Conservation (phyloP, 1,140 invertebrate species). For the Drosophila kurseongensis region DNA sequence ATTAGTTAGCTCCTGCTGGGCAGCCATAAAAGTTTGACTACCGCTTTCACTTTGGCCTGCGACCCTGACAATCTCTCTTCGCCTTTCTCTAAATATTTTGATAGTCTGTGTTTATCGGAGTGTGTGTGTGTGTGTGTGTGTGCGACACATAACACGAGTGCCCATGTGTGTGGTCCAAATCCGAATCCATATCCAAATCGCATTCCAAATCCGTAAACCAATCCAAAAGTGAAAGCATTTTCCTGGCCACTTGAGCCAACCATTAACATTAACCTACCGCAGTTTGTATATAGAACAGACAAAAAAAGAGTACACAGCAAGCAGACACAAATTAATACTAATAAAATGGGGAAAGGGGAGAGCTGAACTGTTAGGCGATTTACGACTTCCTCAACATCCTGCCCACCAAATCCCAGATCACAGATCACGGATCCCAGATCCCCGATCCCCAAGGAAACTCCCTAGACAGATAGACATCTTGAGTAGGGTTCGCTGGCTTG, state of each 20-base stretch:
- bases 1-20: slow-evolving; percentile 74
- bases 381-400: slow-evolving; percentile 77
- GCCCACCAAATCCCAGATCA: slow-evolving; percentile 30
- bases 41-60: slow-evolving; percentile 68
- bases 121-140: slow-evolving; percentile 46
- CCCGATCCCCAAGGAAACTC: slow-evolving; percentile 26
- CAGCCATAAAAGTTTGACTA: slow-evolving; percentile 71
- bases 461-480: slow-evolving; percentile 75
- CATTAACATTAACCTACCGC: slow-evolving; percentile 80
- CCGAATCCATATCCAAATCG: slow-evolving; percentile 21
- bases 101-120: slow-evolving; percentile 56
- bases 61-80: slow-evolving; percentile 23
- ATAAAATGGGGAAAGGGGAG: slow-evolving; percentile 39
- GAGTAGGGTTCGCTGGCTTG: slow-evolving; percentile 65
- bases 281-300: slow-evolving; percentile 67
- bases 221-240: slow-evolving; percentile 67
- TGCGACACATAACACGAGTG: slow-evolving; percentile 66
- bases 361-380: slow-evolving; percentile 68
- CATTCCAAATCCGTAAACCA: slow-evolving; percentile 8
- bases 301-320: slow-evolving; percentile 37
- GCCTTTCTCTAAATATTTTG: slow-evolving; percentile 81
- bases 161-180: slow-evolving; percentile 71
- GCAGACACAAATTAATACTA: slow-evolving; percentile 65
- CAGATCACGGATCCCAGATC: background rate
- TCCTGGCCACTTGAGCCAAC: slow-evolving; percentile 63